Base-by-base conservation (phyloP, 1,140 invertebrate species). In the Heliconius melpomene region DNA sequence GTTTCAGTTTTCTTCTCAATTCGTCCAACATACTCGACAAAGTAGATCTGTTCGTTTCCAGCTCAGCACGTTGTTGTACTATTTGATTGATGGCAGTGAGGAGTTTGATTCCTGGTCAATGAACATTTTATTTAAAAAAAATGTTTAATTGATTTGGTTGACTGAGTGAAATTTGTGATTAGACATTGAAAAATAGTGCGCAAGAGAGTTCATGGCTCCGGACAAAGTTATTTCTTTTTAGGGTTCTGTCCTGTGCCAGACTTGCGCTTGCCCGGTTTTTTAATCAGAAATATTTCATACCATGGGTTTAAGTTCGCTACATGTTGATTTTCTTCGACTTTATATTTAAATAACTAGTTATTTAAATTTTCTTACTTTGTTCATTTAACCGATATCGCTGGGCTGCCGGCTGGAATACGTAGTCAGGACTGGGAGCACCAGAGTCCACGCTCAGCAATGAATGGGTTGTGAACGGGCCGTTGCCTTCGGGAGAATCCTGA, bases 1-100 rank as follows among this genome's bases (percentile, higher is more conserved):
- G 85, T 81, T 93, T 93, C 26, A 94, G 85, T 23, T 94, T 93
- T 75, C 88, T 88, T 75, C 85, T 87, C 50, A 94, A 70, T 32
- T 94, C 93, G 9, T 93, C 93, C 16, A 93, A 88, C 79, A 93
- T 87, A 23, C 84, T 86, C 29, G 89, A 85, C 46, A 94, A 87
- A 1, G 93, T 93, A 0, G 86, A 70, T 20, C 89, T 79, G 72
- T 91, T 93, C 1, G 90, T 84, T 80, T 94, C 93, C 0, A 93
- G 74, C 2, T 94, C 93, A 8, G 88, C 92, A 3, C 93, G 78
- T 40, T 94, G 91, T 52, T 93, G 92, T 0, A 94, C 91, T n/a
- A 94, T 88, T 50, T 92, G 89, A 70, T 93, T 93, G 40, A 93
- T 93, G 16, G 91, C 84, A 1, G 88, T 92, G 11, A 94, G 83